A percentile compares a stretch with the other conserved stretches of the same genome.
phyloP scores from a whole-genome alignment of 2,113 vertebrate genomes.

The Cricetomys ansorgei region DNA sequence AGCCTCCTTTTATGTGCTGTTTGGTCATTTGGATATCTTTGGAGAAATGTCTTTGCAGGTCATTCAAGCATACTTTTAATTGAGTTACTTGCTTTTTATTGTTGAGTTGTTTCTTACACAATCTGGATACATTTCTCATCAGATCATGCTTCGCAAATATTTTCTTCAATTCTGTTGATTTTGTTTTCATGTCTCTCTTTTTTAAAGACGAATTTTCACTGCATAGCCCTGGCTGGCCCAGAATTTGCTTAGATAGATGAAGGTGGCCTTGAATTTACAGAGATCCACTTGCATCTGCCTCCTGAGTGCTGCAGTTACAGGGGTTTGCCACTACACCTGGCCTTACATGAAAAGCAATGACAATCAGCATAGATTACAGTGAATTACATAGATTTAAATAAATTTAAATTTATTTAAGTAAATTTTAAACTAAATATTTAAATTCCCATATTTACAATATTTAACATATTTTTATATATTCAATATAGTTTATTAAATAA shows the following conservation, averaged over 20 bases:
- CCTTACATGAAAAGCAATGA: not conserved
- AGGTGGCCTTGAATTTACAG: not conserved
- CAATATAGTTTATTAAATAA: too few relatives aligned
- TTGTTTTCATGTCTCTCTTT: not conserved
- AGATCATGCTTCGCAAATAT: slow-evolving; percentile 45
- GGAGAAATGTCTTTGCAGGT: not conserved
- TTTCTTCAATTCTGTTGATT: slow-evolving; percentile 8
- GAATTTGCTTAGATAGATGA: not conserved
- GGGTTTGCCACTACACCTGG: not conserved
- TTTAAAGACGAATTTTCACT: not conserved
- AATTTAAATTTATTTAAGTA: too few relatives aligned
- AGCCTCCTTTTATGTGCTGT: slow-evolving; percentile 12
- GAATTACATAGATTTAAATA: too few relatives aligned
- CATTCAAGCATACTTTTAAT: slow-evolving; percentile 31
- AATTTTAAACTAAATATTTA: too few relatives aligned
- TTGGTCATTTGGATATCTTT: slow-evolving; percentile 24
- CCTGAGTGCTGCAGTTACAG: not conserved
- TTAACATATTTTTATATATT: too few relatives aligned
- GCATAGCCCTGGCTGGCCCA: not conserved
- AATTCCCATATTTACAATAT: too few relatives aligned
- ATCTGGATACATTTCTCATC: not conserved
- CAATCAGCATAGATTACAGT: too few relatives aligned
- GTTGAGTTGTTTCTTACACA: slow-evolving; percentile 8
- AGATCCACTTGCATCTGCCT: not conserved
- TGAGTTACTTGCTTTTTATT: slow-evolving; percentile 29